Evolutionary conservation across 2,113 vertebrate genomes (phyloP).

Genomic region (Cromileptes altivelis): DNA sequence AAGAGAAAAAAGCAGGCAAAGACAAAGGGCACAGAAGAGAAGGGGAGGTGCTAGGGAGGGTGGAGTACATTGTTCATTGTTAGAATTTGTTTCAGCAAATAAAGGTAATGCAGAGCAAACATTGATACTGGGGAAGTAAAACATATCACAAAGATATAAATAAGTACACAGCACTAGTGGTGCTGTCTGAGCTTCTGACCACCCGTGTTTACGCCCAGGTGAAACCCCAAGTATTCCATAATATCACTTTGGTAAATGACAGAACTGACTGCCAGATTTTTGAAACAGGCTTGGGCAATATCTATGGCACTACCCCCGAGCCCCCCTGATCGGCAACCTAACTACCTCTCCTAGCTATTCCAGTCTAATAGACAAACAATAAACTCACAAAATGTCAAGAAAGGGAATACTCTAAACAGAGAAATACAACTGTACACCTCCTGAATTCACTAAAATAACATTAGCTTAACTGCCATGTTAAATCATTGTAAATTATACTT

Average conservation of each 20-base stretch:
- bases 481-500: too few relatives aligned
- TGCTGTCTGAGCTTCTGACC: neutral
- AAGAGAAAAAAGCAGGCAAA: slow-evolving; percentile 55
- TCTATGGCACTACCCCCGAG: too few relatives aligned
- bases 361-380: too few relatives aligned
- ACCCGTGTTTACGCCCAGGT: too few relatives aligned
- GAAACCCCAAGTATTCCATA: neutral
- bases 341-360: too few relatives aligned
- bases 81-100: slow-evolving; percentile 88
- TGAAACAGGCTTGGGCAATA: too few relatives aligned
- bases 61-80: slow-evolving; percentile 18
- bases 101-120: slow-evolving; percentile 81
- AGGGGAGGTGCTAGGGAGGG: slow-evolving; percentile 19
- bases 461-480: too few relatives aligned
- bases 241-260: neutral
- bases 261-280: neutral
- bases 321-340: too few relatives aligned
- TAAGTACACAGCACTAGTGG: neutral
- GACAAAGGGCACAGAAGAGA: slow-evolving; percentile 39
- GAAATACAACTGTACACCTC: too few relatives aligned
- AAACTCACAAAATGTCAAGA: too few relatives aligned
- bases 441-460: too few relatives aligned
- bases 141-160: neutral
- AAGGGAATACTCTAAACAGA: too few relatives aligned
- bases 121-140: slow-evolving; percentile 63